phyloP scores from a whole-genome alignment of 2,888 invertebrate genomes.

The Melinopterus prodromus region DNA sequence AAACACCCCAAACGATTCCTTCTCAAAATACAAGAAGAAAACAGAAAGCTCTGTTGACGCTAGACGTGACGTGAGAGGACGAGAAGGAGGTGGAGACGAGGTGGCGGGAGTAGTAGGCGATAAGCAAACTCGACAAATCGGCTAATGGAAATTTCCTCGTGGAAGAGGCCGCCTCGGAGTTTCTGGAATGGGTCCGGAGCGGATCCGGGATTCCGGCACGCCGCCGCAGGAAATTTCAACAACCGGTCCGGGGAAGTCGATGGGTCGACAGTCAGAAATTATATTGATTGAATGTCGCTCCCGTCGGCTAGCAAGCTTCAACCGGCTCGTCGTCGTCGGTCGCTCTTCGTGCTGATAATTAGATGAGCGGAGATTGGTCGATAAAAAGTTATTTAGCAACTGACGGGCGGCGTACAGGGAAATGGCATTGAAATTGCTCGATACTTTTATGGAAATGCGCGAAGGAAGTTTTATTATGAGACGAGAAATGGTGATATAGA shows the following conservation, averaged over 20 bases:
- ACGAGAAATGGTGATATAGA: not conserved
- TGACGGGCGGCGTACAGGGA: not conserved
- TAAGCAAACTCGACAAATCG: not conserved
- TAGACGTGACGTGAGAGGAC: too few relatives aligned
- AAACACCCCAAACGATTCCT: too few relatives aligned
- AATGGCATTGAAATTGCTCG: not conserved
- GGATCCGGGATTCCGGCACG: constrained; percentile 4
- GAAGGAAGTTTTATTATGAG: not conserved
- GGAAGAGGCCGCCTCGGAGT: not conserved
- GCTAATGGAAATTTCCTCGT: not conserved
- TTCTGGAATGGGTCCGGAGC: not conserved
- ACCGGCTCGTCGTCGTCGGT: not conserved
- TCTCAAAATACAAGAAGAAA: too few relatives aligned
- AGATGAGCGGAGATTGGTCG: not conserved
- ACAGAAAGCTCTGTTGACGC: too few relatives aligned
- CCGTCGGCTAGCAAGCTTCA: not conserved
- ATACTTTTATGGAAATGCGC: not conserved
- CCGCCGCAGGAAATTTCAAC: constrained; percentile 4
- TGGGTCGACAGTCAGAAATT: not conserved
- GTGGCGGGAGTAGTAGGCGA: not conserved
- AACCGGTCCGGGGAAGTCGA: constrained; percentile 4
- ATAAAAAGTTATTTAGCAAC: not conserved
- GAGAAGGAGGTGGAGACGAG: not conserved
- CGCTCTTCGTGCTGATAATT: not conserved
- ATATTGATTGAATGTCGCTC: not conserved